phyloP scores from a whole-genome alignment of 2,797 vertebrate species.

The Emys orbicularis region DNA sequence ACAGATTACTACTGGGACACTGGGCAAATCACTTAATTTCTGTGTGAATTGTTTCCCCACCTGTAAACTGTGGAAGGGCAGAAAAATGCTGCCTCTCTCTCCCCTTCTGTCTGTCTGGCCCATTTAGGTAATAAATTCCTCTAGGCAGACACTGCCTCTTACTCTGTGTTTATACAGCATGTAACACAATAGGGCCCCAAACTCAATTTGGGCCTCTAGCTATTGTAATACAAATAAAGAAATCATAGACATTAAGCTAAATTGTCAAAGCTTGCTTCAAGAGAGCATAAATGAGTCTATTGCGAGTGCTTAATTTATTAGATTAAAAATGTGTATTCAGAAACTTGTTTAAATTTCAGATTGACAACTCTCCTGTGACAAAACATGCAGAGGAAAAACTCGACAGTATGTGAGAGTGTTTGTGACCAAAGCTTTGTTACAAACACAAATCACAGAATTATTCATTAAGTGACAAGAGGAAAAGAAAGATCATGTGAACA shows the following conservation, averaged over 20 bases:
- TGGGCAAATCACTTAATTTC: not conserved
- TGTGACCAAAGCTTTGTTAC: not conserved
- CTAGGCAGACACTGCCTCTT: not conserved
- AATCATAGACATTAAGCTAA: not conserved
- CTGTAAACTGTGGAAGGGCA: not conserved
- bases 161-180: fast-evolving
- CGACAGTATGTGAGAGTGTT: not conserved
- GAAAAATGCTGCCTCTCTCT: not conserved
- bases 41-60: not conserved
- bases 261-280: not conserved
- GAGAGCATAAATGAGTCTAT: not conserved
- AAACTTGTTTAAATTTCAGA: not conserved
- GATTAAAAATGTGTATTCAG: not conserved
- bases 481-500: conserved; percentile 19
- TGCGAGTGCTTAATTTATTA: not conserved
- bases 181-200: not conserved
- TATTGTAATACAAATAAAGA: not conserved
- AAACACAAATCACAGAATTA: not conserved
- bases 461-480: not conserved
- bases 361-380: not conserved
- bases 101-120: not conserved
- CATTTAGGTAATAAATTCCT: not conserved
- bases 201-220: fast-evolving
- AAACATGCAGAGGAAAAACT: not conserved
- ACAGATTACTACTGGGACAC: not conserved